A percentile compares a stretch with the other conserved stretches of the same genome.
Evolutionary conservation across 2,888 invertebrate species (phyloP).

Genomic region (Cerastoderma edule): DNA sequence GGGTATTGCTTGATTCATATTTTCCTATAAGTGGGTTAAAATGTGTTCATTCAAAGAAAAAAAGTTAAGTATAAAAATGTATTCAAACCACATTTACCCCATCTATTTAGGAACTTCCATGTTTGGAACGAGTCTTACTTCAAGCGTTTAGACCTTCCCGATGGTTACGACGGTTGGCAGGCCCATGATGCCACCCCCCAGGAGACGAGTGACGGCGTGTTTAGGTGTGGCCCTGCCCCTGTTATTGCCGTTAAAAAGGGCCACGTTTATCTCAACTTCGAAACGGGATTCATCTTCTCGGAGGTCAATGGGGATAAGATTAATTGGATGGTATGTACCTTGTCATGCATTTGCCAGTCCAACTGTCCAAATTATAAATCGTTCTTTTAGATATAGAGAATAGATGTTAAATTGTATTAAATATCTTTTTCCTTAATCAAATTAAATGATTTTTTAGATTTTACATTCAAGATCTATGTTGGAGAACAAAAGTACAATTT

Average conservation of each 20-base stretch:
- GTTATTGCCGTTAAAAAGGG: constrained; percentile 79
- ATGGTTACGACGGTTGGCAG: constrained; percentile 82
- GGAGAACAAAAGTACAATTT: no score
- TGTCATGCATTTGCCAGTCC: not conserved
- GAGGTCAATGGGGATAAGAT: constrained; percentile 81
- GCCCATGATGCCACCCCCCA: constrained; percentile 82
- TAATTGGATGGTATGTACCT: constrained; percentile 72
- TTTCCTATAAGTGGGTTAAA: no score
- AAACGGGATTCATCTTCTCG: constrained; percentile 78
- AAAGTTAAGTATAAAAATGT: no score
- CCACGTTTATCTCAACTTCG: constrained; percentile 78
- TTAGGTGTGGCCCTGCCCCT: constrained; percentile 80
- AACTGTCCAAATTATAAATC: no score
- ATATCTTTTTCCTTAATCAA: no score
- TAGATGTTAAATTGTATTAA: no score
- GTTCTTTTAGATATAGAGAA: no score
- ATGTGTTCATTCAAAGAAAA: no score
- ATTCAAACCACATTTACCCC: no score
- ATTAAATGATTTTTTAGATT: no score
- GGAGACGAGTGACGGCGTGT: constrained; percentile 80
- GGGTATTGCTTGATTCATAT: no score
- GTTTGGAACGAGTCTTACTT: constrained; percentile 82
- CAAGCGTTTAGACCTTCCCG: constrained; percentile 76
- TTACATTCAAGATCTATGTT: no score
- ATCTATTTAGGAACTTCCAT: constrained; percentile 82